Conservation (phyloP, 2,113 vertebrate genomes). For the Sebastes schlegelii region DNA sequence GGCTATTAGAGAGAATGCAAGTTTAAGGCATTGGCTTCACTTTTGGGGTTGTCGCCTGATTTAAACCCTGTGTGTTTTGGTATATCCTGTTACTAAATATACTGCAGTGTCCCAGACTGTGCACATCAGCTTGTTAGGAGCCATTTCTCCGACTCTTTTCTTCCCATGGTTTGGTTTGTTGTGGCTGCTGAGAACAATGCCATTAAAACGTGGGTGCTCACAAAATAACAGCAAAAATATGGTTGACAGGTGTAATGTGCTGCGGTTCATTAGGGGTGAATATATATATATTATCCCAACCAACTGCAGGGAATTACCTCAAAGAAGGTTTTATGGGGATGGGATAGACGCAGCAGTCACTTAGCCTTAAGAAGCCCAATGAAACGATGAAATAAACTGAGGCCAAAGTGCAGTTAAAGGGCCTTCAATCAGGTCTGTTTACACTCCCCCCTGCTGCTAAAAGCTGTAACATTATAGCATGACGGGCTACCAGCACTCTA, state of each 20-base stretch:
- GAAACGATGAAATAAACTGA: not conserved
- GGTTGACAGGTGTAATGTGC: not conserved
- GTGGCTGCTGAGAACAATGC: not conserved
- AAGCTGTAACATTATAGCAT: conserved; percentile 18
- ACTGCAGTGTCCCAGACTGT: not conserved
- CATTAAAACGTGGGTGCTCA: not conserved
- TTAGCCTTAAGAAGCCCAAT: not conserved
- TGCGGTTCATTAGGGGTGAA: not conserved
- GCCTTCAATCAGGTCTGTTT: conserved; percentile 27
- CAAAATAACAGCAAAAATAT: not conserved
- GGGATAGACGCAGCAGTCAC: conserved; percentile 8
- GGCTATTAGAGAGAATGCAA: too few relatives aligned
- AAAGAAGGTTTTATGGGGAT: not conserved
- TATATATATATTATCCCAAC: not conserved
- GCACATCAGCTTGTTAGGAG: not conserved
- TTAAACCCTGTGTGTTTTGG: not conserved
- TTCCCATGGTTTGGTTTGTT: conserved; percentile 2
- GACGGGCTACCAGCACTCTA: conserved; percentile 39
- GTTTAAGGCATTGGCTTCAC: too few relatives aligned
- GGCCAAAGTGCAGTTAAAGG: not conserved
- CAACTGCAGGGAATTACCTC: conserved; percentile 1
- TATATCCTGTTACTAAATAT: not conserved
- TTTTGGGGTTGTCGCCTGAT: not conserved
- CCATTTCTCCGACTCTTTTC: not conserved
- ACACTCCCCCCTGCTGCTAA: conserved; percentile 1